phyloP scores from a whole-genome alignment of 2,797 vertebrate genomes.

The Cephalopachus bancanus region DNA sequence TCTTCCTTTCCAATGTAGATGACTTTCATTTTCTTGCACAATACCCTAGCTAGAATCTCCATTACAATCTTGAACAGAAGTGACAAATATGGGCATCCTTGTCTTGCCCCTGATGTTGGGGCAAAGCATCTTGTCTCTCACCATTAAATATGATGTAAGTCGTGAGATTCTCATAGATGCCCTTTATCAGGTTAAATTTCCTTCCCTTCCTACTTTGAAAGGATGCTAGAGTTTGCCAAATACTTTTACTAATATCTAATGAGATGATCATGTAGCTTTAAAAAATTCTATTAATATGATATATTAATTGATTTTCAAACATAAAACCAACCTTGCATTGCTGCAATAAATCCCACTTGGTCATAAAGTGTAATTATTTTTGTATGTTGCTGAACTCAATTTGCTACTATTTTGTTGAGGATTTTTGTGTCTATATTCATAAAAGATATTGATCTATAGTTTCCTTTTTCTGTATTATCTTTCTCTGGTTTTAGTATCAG shows the following conservation, averaged over 20 bases:
- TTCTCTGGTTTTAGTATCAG: constrained; percentile 38
- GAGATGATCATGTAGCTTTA: background rate
- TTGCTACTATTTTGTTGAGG: constrained; percentile 42
- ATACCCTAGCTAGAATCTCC: background rate
- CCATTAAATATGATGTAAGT: too few species aligned
- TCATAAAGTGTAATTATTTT: background rate
- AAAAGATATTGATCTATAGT: background rate
- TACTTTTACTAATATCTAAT: background rate
- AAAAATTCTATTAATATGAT: constrained; percentile 3
- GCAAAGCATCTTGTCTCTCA: background rate
- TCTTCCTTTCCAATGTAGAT: background rate
- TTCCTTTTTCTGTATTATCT: background rate
- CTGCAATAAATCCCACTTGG: background rate
- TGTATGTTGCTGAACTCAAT: constrained; percentile 33
- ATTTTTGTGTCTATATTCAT: background rate
- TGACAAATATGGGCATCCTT: background rate
- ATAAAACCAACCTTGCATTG: constrained; percentile 53
- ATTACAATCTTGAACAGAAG: background rate
- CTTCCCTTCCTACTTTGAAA: constrained; percentile 31
- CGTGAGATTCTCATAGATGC: background rate
- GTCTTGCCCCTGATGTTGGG: background rate
- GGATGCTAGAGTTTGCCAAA: background rate
- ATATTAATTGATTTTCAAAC: constrained; percentile 40
- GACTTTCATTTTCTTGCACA: background rate
- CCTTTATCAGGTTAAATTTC: constrained; percentile 13